Evolutionary conservation across 1,140 invertebrate genomes (phyloP).

Genomic region (Hermetia illucens): DNA sequence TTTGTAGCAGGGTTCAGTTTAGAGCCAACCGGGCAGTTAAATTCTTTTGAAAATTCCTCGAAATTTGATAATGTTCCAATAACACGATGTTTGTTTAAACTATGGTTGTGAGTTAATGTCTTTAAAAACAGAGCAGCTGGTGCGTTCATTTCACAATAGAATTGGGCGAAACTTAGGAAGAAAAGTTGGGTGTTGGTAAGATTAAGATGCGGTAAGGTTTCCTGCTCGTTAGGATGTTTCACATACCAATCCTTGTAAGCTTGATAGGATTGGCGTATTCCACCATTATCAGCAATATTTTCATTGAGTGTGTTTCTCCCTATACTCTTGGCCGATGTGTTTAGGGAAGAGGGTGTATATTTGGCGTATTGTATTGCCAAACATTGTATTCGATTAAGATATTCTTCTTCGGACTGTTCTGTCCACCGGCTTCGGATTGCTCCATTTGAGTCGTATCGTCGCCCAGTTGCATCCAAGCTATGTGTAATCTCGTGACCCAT

Average conservation of each 20-base stretch:
- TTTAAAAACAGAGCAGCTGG: too few relatives aligned
- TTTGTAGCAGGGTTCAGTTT: slow-evolving; percentile 84
- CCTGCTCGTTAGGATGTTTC: slow-evolving; percentile 28
- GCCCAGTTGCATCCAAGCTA: slow-evolving; percentile 38
- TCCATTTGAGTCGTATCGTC: slow-evolving; percentile 29
- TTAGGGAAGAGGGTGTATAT: slow-evolving; percentile 9
- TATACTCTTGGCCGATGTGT: slow-evolving; percentile 33
- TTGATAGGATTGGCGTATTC: neutral
- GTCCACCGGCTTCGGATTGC: slow-evolving; percentile 19
- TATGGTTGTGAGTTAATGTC: too few relatives aligned
- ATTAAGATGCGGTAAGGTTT: slow-evolving; percentile 56
- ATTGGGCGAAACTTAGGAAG: slow-evolving; percentile 69
- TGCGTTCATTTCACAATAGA: slow-evolving; percentile 90
- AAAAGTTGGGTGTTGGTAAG: slow-evolving; percentile 69
- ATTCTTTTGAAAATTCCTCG: slow-evolving; percentile 73
- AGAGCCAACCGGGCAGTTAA: slow-evolving; percentile 62
- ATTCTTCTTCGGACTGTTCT: slow-evolving; percentile 10
- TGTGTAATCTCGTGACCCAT: slow-evolving; percentile 49
- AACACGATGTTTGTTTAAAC: slow-evolving; percentile 67
- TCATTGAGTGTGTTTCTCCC: neutral
- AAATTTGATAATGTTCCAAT: slow-evolving; percentile 83
- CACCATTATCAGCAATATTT: neutral
- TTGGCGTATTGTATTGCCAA: slow-evolving; percentile 21
- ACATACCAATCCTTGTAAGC: neutral
- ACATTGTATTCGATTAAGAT: slow-evolving; percentile 14